Evolutionary conservation across 2,113 vertebrate genomes (phyloP), one percentile per base, ranked within the genome.

Genomic region (Ivindomyrus marchei): DNA sequence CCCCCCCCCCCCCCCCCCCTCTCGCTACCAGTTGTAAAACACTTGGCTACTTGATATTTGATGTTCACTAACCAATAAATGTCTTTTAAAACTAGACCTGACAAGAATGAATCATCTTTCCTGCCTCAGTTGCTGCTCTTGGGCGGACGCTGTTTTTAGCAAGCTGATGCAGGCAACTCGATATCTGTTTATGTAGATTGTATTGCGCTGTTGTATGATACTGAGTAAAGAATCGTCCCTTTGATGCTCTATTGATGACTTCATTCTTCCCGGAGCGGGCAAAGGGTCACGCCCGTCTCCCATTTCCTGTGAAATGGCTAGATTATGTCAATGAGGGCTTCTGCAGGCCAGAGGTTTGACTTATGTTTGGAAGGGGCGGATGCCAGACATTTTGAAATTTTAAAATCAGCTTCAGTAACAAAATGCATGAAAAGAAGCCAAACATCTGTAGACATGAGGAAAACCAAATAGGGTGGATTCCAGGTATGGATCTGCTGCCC

Each of bases 61-160:
- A 86, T 87, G 85, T 87, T 87, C 85, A 50, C 85, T 53, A 87
- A 50, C 85, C 27, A 87, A 87, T 87, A 53, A 87, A 87, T 53
- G 49, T 47, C 50, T 87, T 87, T 87, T 87, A 87, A 85, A 53
- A 87, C 85, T 56, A 87, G 21, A 53, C 24, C 27, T 39, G 27
- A 87, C n/a, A 9, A 21, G 85, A 53, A 87, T 87, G 85, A 53
- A 19, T 36, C 47, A 15, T 31, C 15, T 87, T 87, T 56, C 10
- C 6, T 27, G 84, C 45, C 7, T 11, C 15, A 8, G 74, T 4
- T 31, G 58, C 58, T 10, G 58, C 58, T 84, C 19, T 84, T 84
- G 80, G 80, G 21, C 6, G 5, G 9, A 31, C 62, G 24, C 27
- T 13, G 46, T 87, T 53, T 87, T 87, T 49, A 87, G 49, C 27